phyloP scores from a whole-genome alignment of 2,888 invertebrate species.

The Drosophila trichaetosa region DNA sequence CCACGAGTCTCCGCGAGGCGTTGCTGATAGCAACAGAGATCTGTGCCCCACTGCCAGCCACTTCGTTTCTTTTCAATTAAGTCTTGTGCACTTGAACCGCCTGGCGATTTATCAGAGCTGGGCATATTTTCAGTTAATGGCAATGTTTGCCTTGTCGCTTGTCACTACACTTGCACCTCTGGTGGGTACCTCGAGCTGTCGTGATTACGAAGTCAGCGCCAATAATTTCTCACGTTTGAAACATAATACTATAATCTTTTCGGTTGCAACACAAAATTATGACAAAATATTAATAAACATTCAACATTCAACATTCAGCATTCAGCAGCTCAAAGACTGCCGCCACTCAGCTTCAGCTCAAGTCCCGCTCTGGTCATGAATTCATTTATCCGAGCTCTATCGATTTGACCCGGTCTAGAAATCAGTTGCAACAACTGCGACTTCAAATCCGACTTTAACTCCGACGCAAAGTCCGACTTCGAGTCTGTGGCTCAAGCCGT shows the following conservation, averaged over 20 bases:
- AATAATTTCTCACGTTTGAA: conserved; percentile 75
- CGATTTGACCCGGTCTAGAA: conserved; percentile 72
- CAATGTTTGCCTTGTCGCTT: conserved; percentile 45
- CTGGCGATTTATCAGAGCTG: conserved; percentile 52
- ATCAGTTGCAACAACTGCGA: conserved; percentile 25
- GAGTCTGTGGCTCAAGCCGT: conserved; percentile 31
- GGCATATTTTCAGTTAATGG: conserved; percentile 27
- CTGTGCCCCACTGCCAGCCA: not conserved
- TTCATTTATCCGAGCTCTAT: conserved; percentile 62
- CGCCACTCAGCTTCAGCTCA: conserved; percentile 24
- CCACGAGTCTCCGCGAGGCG: not conserved
- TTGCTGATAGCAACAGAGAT: conserved; percentile 31
- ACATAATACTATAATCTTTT: conserved; percentile 59
- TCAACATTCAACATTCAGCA: conserved; percentile 36
- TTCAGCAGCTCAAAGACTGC: conserved; percentile 60
- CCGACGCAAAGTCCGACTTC: conserved; percentile 11
- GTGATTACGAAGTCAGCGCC: conserved; percentile 53
- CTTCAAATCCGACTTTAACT: conserved; percentile 11
- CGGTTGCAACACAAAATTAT: conserved; percentile 69
- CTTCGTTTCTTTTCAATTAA: conserved; percentile 60
- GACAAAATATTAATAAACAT: conserved; percentile 78
- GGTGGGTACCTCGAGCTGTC: conserved; percentile 39
- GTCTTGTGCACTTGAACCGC: conserved; percentile 72
- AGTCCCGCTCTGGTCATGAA: conserved; percentile 52
- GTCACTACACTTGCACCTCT: conserved; percentile 60